Conservation (phyloP, 2,113 vertebrate genomes). For the Camelus bactrianus region DNA sequence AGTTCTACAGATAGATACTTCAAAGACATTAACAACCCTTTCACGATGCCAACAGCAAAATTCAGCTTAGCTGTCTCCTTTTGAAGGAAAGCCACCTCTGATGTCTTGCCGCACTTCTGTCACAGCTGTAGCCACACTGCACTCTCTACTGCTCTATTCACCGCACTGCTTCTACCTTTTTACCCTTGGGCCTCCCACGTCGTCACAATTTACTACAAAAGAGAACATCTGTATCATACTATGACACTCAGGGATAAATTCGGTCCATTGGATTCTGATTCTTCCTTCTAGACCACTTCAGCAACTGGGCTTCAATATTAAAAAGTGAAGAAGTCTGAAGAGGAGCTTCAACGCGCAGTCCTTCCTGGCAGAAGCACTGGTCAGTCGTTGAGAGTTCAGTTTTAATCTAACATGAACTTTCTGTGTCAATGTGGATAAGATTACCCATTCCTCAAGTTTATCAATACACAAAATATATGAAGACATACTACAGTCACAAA, state of each 20-base stretch:
- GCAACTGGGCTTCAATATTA: background rate
- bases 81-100: background rate
- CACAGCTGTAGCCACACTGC: background rate
- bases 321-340: background rate
- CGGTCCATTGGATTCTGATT: background rate
- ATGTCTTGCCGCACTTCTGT: too few relatives aligned
- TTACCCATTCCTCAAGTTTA: background rate
- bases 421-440: background rate
- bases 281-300: background rate
- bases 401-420: background rate
- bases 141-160: background rate
- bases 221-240: background rate
- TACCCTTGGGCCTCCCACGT: background rate
- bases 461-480: background rate
- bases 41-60: background rate
- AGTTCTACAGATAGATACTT: background rate
- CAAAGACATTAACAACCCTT: background rate
- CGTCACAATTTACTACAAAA: background rate
- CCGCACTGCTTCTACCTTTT: background rate
- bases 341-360: background rate
- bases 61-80: background rate
- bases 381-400: background rate
- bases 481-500: background rate
- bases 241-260: background rate
- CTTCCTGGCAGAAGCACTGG: background rate